Evolutionary conservation across 1,140 invertebrate genomes (phyloP), one percentile per base, ranked within the genome.

Genomic region (Leptopilina boulardi): DNA sequence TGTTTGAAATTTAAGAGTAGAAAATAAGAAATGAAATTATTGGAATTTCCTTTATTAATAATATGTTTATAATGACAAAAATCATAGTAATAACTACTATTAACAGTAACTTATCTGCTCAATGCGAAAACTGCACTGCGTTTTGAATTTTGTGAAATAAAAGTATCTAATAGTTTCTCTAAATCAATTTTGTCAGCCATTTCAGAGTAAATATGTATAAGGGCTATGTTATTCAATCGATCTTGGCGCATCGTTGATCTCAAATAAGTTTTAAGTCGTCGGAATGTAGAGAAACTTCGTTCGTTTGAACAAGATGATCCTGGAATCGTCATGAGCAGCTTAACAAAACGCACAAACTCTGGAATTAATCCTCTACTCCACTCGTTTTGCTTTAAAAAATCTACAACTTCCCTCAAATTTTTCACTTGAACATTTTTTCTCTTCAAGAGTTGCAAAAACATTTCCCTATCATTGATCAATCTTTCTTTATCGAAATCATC

Each of bases 221-320:
- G 72, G n/a, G 79, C 79, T 21, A 83, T 70, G 70, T 34, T 51
- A 56, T 80, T 82, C 0, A 82, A 66, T 11, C 81, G 74, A 59
- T 78, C 56, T 44, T 83, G 71, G 30, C 71, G 42, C 81, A 83
- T 83, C 54, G 79, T 80, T 73, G 81, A 80, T 70, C 76, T 70
- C 26, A 82, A 26, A 70, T 82, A 82, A 11, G 59, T 71, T 78
- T 82, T 82, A 3, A 82, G 71, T 47, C 79, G 73, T 18, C 74
- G 44, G 13, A 82, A 66, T 19, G 21, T 38, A 9, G 72, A 78
- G 72, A 82, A 80, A 71, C 70, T 77, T 26, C 81, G 44, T 75
- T 80, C 79, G 73, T 79, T 79, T 42, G 77, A 72, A 72, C 75
- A 81, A 13, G 77, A 79, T 26, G 79, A 82, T 30, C 51, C 79